Evolutionary conservation across 2,797 vertebrate genomes (phyloP), one percentile per base, ranked within the genome.

Genomic region (Epinephelus coioides): DNA sequence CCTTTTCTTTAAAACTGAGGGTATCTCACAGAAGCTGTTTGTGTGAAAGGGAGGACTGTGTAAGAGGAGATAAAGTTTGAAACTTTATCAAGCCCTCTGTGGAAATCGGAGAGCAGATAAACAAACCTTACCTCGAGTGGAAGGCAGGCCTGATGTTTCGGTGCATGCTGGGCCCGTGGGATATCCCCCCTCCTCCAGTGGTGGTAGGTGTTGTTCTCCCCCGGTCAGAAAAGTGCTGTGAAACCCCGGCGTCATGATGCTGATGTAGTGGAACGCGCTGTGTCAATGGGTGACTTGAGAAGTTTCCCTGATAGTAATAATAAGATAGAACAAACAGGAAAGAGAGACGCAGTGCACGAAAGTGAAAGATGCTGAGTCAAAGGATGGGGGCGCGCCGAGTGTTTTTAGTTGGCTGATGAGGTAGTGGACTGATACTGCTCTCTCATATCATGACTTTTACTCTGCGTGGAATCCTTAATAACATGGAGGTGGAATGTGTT

Each of bases 241-340:
- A 91, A 92, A 84, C 83, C 89, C 86, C 84, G 7, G 30, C 69
- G 67, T 50, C 81, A 57, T 23, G 34, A 27, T 54, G 64, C 73
- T 78, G 85, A 86, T 72, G 70, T 78, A 88, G 86, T 92, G 94
- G 92, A 95, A 95, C 86, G 74, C 76, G 91, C 82, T 81, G 73
- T 91, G 84, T 92, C 88, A 93, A 89, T 27, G 79, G 77, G 81
- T 82, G 90, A 90, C 69, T 81, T 19, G 82, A 87, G 81, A 90
- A 89, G 87, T 95, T 95, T 94, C 94, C 91, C 91, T 83, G 79
- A 81, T 86, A 94, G 90, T 94, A 95, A 94, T 94, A 94, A 92
- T 91, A 92, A 84, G 92, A 94, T 79, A 2, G 87, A 91, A 84
- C 88, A 93, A 91, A 93, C 86, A 89, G 88, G 88, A 87, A 82